Base-by-base conservation (phyloP, 1,140 invertebrate species). In the Antheraea pernyi region DNA sequence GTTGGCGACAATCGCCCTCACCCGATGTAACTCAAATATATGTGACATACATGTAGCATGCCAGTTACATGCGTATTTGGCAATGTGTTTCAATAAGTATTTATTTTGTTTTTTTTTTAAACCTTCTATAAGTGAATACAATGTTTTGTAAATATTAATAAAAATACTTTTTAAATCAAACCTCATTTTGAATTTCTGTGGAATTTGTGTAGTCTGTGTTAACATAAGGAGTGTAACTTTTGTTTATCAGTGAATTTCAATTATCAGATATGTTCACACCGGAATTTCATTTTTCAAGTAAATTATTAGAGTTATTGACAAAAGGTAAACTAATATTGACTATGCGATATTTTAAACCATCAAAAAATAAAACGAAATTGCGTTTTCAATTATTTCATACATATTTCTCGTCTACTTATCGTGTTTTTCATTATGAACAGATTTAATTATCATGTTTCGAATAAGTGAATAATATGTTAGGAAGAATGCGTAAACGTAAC, bases 261-360 rank as follows among this genome's bases (percentile, higher is more conserved):
- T 30, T 59, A 16, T 67, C 30, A 10, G 42, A 53, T 8, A 89
- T 91, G 89, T 87, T 90, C 67, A 76, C 68, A 19, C 76, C 86
- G n/a, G 88, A 88, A 67, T 91, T 88, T 74, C 89, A 90, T 78
- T 91, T 91, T 72, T 90, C 89, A n/a, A 91, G 88, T 68, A 91
- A 91, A 75, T 68, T 91, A 22, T 70, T 91, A 78, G 89, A 91
- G 69, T 73, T 91, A 8, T 68, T 91, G n/a, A 91, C 89, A 37
- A 88, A 79, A 89, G 89, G 89, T 84, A 76, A 66, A 53, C 11
- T 48, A 58, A 66, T 19, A 19, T 19, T 61, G 64, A 36, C 11
- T 11, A 19, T 59, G 8, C 0, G 3, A n/a, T 5, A 0, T 19
- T 36, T 30, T 36, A 19, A 60, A 18, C 11, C 7, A 60, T 60